A percentile compares a stretch with the other conserved stretches of the same genome.
These are phyloP conservation scores for Hypocryptadius cinnamomeus DNA, from an alignment of 2,113 vertebrate genomes.

Conservation along the genomic window DNA sequence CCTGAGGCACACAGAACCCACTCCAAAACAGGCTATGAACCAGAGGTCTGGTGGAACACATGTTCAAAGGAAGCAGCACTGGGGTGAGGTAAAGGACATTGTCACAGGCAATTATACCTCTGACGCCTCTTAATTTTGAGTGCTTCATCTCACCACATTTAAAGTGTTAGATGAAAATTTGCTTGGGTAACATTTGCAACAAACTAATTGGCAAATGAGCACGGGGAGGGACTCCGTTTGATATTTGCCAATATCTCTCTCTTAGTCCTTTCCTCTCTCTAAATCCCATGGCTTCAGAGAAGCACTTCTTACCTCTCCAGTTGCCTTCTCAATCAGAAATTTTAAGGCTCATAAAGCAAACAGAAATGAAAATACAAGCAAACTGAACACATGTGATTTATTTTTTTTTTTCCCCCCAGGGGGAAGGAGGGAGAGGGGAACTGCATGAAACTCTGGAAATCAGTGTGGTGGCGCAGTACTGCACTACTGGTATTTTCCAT, in stretches of 20 bases:
- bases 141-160: not conserved
- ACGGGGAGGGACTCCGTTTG: fast-evolving
- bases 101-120: not conserved
- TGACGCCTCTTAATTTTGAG: not conserved
- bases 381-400: not conserved
- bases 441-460: not conserved
- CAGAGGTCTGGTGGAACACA: not conserved
- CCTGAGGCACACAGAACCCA: not conserved
- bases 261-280: not conserved
- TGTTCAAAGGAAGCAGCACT: not conserved
- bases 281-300: not conserved
- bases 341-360: not conserved
- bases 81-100: not conserved
- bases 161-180: not conserved
- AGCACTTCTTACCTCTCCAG: not conserved
- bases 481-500: not conserved
- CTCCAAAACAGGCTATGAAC: not conserved
- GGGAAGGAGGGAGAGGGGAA: not conserved
- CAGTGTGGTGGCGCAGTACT: not conserved
- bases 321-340: not conserved
- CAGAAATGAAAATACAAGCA: not conserved
- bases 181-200: not conserved
- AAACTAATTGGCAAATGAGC: not conserved
- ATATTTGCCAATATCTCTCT: no score
- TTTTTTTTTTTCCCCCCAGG: not conserved